These are phyloP conservation scores for Platanista minor DNA, from an alignment of 2,113 vertebrate species.

Conservation along the genomic window DNA sequence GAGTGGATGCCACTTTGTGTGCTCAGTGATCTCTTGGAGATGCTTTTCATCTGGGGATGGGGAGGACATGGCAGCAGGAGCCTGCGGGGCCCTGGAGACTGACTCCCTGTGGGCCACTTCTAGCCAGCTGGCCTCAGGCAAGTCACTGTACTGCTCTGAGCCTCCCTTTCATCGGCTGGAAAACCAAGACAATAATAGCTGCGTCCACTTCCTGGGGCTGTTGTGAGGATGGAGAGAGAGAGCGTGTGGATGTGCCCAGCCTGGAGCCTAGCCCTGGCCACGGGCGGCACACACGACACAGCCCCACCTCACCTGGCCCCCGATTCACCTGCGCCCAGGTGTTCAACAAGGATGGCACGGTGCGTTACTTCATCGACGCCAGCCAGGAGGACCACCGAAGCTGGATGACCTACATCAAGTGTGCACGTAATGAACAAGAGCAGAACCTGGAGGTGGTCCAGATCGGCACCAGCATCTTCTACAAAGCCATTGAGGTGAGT, in stretches of 20 bases:
- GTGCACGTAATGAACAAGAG: constrained; percentile 96
- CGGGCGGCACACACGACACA: not conserved
- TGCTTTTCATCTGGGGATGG: not conserved
- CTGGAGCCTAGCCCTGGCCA: not conserved
- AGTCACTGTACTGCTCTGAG: rapidly evolving
- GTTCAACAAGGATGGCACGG: constrained; percentile 94
- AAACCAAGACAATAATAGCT: rapidly evolving
- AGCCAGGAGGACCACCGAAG: constrained; percentile 98
- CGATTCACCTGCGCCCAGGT: constrained; percentile 79
- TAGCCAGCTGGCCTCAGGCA: not conserved
- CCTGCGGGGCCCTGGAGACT: not conserved
- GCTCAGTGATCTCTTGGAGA: not conserved
- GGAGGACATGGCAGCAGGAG: not conserved
- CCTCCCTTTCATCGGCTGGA: not conserved
- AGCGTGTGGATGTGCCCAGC: not conserved
- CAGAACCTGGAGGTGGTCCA: constrained; percentile 99
- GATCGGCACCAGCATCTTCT: constrained; percentile 97
- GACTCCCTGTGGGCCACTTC: not conserved
- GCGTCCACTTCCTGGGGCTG: not conserved
- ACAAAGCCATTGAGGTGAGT: constrained; percentile 94
- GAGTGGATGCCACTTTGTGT: not conserved
- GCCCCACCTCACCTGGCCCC: not conserved
- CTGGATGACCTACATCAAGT: constrained; percentile 99
- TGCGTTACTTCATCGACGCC: constrained; percentile 96
- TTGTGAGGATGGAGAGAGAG: not conserved